Evolutionary conservation across 1,140 invertebrate species (phyloP).

Genomic region (Rhagoletis zephyria): DNA sequence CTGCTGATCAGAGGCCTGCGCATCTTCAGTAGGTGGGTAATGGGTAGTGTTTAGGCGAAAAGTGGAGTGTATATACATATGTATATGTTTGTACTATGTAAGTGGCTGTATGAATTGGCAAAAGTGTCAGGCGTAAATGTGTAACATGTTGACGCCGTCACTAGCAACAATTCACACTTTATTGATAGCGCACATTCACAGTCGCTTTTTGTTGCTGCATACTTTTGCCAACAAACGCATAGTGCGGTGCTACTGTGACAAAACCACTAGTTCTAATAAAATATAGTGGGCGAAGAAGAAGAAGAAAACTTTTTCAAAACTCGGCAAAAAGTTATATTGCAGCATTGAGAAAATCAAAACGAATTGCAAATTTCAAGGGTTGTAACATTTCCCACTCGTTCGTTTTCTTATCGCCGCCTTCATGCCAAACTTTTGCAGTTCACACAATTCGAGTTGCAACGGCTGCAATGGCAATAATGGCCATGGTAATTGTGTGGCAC

Average conservation of each 20-base stretch:
- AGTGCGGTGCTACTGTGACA: background rate
- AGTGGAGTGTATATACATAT: too few species aligned
- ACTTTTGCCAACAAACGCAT: background rate
- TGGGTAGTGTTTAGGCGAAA: background rate
- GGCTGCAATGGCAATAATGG: background rate
- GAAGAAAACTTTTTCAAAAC: background rate
- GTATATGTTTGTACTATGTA: background rate
- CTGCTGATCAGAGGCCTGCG: too few species aligned
- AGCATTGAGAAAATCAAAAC: constrained; percentile 10
- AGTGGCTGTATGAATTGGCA: background rate
- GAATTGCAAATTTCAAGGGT: constrained; percentile 13
- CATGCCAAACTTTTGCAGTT: constrained; percentile 16
- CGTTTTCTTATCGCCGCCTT: background rate
- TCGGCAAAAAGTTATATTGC: background rate
- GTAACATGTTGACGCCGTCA: constrained; percentile 27
- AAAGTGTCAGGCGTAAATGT: constrained; percentile 23
- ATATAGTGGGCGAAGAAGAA: background rate
- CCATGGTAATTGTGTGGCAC: background rate
- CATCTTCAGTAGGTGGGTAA: background rate
- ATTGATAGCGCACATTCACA: background rate
- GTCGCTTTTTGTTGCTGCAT: background rate
- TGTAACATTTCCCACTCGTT: background rate
- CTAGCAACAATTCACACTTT: constrained; percentile 41
- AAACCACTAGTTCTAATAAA: background rate
- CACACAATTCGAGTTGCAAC: background rate